Base-by-base conservation (phyloP, 2,113 vertebrate genomes). In the Oenanthe oenanthe region DNA sequence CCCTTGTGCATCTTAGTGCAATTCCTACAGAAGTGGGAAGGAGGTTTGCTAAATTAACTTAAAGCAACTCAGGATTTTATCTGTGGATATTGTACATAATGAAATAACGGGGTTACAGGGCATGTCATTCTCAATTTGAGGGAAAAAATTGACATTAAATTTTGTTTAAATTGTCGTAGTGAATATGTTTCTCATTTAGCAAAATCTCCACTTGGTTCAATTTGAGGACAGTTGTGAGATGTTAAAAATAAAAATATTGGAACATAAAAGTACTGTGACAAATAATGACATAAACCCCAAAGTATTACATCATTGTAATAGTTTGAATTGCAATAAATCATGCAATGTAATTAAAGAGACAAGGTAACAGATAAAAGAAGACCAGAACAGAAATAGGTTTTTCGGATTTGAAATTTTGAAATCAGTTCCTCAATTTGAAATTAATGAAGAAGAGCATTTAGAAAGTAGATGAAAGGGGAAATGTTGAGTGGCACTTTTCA, bases 351-450 rank as follows among this genome's bases (percentile, higher is more conserved):
- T 95, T 96, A 86, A 96, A 72, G 26, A 75, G 26, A 92, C 2
- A 43, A 88, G 21, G 45, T 67, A 94, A 95, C 48, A 90, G n/a
- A 80, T 79, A 84, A 84, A 96, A 89, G 63, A 89, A 56, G 43
- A 90, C 21, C 18, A 54, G 57, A 40, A 86, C 61, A 88, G 54
- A 93, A 94, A 84, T 68, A 95, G 54, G 6, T 5, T 38, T 93
- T 86, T 83, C 67, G 62, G 40, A 96, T 70, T 93, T 94, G 74
- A 68, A 89, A 86, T 80, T 94, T 95, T 94, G 61, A 93, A 95
- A 87, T 90, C 50, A 57, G 61, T 76, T 68, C 22, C 38, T 86
- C 53, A 73, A 7, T 74, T 90, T 90, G 32, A 85, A 95, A 90
- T 32, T 6, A 88, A 81, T 32, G 16, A 92, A 96, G 40, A 90